Evolutionary conservation across 1,140 invertebrate genomes (phyloP).

Genomic region (Scylla paramamosain): DNA sequence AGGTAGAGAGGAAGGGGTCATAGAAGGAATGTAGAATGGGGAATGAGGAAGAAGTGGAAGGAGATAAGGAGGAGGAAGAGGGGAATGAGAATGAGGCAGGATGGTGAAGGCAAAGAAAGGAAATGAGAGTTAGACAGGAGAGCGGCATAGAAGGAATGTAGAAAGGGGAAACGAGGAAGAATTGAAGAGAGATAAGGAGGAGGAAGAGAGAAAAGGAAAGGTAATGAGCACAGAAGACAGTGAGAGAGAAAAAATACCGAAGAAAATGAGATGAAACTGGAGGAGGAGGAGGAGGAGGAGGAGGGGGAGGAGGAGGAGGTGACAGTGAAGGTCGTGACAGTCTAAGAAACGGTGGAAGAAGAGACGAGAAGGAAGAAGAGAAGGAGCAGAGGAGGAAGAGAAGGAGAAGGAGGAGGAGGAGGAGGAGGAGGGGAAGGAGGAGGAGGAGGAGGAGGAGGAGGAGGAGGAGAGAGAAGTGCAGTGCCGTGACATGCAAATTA

Average conservation of each 20-base stretch:
- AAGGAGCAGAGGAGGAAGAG: background rate
- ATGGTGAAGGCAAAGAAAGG: background rate
- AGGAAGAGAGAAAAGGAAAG: background rate
- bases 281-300: background rate
- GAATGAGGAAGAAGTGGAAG: background rate
- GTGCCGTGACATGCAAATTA: background rate
- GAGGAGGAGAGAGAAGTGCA: background rate
- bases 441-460: no score
- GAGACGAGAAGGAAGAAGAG: background rate
- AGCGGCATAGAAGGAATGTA: background rate
- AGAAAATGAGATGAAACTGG: background rate
- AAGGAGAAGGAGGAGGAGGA: no score
- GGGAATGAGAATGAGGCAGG: background rate
- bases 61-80: background rate
- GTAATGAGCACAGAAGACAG: background rate
- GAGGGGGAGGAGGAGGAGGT: background rate
- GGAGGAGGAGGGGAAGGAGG: background rate
- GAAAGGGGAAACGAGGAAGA: background rate
- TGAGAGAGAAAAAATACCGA: background rate
- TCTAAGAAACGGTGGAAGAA: background rate
- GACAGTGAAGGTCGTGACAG: background rate
- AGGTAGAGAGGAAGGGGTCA: background rate
- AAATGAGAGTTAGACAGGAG: background rate
- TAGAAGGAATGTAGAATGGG: background rate
- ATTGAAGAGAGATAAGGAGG: background rate